Percentiles rank a stretch among this genome's conserved stretches.
Conservation (phyloP, 2,888 invertebrate genomes). For the Amphiduros pacificus region DNA sequence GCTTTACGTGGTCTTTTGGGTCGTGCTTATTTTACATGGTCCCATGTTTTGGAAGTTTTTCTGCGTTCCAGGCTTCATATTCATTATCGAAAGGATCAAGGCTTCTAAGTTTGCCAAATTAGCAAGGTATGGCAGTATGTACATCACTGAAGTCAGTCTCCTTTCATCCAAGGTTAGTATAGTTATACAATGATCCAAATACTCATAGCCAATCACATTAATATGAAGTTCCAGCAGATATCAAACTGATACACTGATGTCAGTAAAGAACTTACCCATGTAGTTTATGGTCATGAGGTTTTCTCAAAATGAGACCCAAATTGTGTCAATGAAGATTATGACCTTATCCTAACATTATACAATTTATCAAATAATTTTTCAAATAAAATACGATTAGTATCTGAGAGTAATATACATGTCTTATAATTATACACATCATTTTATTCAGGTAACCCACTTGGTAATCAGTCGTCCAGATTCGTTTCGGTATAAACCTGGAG, state of each 20-base stretch:
- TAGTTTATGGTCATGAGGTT: no score
- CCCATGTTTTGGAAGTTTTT: conserved; percentile 97
- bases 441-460: conserved; percentile 72
- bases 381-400: no score
- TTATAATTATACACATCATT: background rate
- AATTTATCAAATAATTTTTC: no score
- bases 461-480: conserved; percentile 84
- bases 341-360: no score
- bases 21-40: conserved; percentile 80
- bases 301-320: no score
- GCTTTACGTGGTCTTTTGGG: conserved; percentile 82
- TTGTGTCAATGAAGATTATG: no score
- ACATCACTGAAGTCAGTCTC: conserved; percentile 83
- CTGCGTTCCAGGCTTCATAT: conserved; percentile 77
- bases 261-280: no score
- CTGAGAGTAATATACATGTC: no score
- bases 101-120: conserved; percentile 45
- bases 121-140: conserved; percentile 72
- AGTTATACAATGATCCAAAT: no score
- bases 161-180: conserved; percentile 86
- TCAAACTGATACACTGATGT: no score
- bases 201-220: no score
- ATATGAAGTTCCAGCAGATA: no score
- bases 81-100: conserved; percentile 74
- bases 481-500: conserved; percentile 88